Evolutionary conservation across 2,888 invertebrate species (phyloP).

Genomic region (Monopis laevigella): DNA sequence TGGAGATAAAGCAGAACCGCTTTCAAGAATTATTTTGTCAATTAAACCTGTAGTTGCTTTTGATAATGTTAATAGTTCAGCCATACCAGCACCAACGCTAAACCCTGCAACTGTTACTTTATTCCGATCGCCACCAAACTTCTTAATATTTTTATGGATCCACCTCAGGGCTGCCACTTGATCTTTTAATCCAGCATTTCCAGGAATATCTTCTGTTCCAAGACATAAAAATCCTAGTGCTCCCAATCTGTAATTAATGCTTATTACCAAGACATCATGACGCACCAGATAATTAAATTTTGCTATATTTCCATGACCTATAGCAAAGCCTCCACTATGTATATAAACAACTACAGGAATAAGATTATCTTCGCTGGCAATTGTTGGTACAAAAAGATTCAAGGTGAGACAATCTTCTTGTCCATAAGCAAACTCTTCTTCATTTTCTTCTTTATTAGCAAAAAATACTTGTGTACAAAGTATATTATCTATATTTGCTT

Average conservation of each 20-base stretch:
- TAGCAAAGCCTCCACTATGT: slow-evolving; percentile 51
- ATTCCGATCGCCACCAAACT: slow-evolving; percentile 83
- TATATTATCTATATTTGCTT: slow-evolving; percentile 28
- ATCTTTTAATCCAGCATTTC: slow-evolving; percentile 88
- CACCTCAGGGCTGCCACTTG: slow-evolving; percentile 81
- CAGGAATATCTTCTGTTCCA: slow-evolving; percentile 71
- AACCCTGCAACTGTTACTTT: slow-evolving; percentile 85
- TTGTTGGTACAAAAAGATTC: slow-evolving; percentile 39
- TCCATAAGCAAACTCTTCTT: slow-evolving; percentile 34
- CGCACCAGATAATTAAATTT: slow-evolving; percentile 70
- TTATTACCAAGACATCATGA: slow-evolving; percentile 73
- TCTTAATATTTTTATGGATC: slow-evolving; percentile 76
- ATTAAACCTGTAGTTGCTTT: slow-evolving; percentile 41
- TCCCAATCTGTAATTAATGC: slow-evolving; percentile 76
- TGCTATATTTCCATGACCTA: slow-evolving; percentile 48
- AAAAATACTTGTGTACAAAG: slow-evolving; percentile 43
- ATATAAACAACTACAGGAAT: slow-evolving; percentile 49
- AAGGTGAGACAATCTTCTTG: slow-evolving; percentile 43
- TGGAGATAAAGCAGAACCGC: slow-evolving; percentile 48
- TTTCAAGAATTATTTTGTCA: slow-evolving; percentile 47
- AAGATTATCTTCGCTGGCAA: slow-evolving; percentile 36
- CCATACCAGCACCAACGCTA: slow-evolving; percentile 75
- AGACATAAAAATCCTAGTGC: slow-evolving; percentile 75
- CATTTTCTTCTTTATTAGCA: slow-evolving; percentile 30
- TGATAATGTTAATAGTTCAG: slow-evolving; percentile 41